phyloP scores from a whole-genome alignment of 2,888 invertebrate genomes.

The Arge pagana region DNA sequence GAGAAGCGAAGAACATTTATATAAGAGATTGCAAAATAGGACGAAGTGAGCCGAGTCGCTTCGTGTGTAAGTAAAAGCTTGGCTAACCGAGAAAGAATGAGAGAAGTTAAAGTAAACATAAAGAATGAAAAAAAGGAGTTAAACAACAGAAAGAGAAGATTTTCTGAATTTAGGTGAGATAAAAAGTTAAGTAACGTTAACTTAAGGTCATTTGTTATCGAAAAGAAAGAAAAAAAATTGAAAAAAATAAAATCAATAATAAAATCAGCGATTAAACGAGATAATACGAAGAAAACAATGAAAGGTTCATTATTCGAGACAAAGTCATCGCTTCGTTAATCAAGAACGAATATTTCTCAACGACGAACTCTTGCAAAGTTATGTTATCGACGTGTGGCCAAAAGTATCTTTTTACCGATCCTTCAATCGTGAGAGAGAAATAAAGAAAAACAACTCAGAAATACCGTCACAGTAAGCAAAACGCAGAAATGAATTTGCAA shows the following conservation, averaged over 20 bases:
- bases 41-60: slow-evolving; percentile 18
- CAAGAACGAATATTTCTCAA: no score
- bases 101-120: slow-evolving; percentile 11
- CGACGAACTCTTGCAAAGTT: no score
- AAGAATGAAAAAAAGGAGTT: slow-evolving; percentile 28
- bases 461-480: slow-evolving; percentile 27
- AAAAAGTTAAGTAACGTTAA: slow-evolving; percentile 39
- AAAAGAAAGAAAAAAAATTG: slow-evolving; percentile 19
- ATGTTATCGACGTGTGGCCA: no score
- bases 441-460: slow-evolving; percentile 21
- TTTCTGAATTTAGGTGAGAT: slow-evolving; percentile 26
- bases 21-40: slow-evolving; percentile 22
- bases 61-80: slow-evolving; percentile 6
- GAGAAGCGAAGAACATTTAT: slow-evolving; percentile 25
- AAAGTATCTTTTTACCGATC: neutral
- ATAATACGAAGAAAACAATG: no score
- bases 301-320: no score
- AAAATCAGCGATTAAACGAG: no score
- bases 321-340: no score
- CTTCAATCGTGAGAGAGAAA: neutral
- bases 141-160: slow-evolving; percentile 21
- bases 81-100: slow-evolving; percentile 6
- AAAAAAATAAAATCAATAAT: slow-evolving; percentile 27
- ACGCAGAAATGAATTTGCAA: no score
- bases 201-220: slow-evolving; percentile 42